These are phyloP conservation scores for Botia almorhae DNA, from an alignment of 2,797 vertebrate genomes.

Conservation along the genomic window DNA sequence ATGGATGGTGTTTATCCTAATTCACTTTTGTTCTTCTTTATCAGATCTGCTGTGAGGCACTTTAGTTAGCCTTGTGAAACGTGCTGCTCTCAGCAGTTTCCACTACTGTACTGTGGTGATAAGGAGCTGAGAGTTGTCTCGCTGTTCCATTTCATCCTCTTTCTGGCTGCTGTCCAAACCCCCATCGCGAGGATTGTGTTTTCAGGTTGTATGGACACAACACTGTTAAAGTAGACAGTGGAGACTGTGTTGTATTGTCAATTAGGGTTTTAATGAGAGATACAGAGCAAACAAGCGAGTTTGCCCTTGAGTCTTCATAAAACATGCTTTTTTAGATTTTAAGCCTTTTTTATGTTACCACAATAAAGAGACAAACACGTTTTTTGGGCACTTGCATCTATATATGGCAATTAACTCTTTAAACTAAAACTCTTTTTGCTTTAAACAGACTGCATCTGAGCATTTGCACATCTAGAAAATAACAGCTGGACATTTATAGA, in stretches of 20 bases:
- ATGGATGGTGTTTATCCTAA: conserved; percentile 31
- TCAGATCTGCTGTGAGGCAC: conserved; percentile 10
- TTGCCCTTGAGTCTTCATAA: too few relatives aligned
- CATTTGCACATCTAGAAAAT: neutral
- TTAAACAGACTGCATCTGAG: neutral
- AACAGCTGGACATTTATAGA: conserved; percentile 5
- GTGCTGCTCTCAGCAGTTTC: conserved; percentile 42
- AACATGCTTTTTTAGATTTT: too few relatives aligned
- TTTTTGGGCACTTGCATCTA: too few relatives aligned
- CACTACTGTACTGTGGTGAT: conserved; percentile 20
- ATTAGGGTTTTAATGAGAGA: neutral
- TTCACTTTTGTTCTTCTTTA: conserved; percentile 6
- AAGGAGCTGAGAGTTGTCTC: conserved; percentile 16
- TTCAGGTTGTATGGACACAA: neutral
- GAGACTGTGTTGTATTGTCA: conserved; percentile 1
- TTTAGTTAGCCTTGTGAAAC: neutral
- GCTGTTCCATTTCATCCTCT: neutral
- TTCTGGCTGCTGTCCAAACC: conserved; percentile 15
- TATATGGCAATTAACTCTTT: too few relatives aligned
- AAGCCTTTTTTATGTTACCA: too few relatives aligned
- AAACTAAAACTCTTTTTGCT: too few relatives aligned
- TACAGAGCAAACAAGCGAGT: neutral
- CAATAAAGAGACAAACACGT: too few relatives aligned
- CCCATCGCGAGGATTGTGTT: neutral
- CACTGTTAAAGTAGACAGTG: neutral